Evolutionary conservation across 2,113 vertebrate species (phyloP).

Genomic region (Chloebia gouldiae): DNA sequence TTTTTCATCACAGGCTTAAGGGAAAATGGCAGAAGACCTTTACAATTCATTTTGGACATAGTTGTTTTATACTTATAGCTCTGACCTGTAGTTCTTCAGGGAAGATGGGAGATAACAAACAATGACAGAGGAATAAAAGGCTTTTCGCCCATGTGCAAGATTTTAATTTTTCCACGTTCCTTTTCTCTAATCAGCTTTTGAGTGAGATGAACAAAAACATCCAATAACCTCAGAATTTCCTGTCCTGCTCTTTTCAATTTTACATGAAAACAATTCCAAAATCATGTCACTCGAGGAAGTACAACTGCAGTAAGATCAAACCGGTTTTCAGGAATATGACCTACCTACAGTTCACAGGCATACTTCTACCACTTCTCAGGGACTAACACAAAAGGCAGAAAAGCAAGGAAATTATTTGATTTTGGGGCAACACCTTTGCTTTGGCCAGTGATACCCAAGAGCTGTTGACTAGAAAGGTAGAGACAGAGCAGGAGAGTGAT

Average conservation of each 20-base stretch:
- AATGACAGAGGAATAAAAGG: neutral
- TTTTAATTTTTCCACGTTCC: neutral
- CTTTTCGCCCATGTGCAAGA: rapidly evolving
- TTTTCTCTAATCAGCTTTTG: neutral
- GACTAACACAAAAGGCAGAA: neutral
- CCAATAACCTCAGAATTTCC: neutral
- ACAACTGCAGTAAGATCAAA: neutral
- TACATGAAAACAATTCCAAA: neutral
- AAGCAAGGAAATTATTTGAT: neutral
- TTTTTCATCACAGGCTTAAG: neutral
- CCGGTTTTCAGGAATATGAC: rapidly evolving
- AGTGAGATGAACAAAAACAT: neutral
- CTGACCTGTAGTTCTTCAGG: neutral
- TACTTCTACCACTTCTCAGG: neutral
- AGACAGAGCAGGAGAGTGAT: neutral
- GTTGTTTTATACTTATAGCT: neutral
- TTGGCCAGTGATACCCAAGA: neutral
- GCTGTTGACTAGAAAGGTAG: neutral
- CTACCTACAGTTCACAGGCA: neutral
- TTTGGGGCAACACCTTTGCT: neutral
- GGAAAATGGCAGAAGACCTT: neutral
- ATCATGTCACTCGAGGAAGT: neutral
- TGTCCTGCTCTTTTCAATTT: neutral
- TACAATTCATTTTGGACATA: neutral
- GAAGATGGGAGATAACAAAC: neutral